These are phyloP conservation scores for Tipula vernalis DNA, from an alignment of 2,888 invertebrate species.

Conservation along the genomic window DNA sequence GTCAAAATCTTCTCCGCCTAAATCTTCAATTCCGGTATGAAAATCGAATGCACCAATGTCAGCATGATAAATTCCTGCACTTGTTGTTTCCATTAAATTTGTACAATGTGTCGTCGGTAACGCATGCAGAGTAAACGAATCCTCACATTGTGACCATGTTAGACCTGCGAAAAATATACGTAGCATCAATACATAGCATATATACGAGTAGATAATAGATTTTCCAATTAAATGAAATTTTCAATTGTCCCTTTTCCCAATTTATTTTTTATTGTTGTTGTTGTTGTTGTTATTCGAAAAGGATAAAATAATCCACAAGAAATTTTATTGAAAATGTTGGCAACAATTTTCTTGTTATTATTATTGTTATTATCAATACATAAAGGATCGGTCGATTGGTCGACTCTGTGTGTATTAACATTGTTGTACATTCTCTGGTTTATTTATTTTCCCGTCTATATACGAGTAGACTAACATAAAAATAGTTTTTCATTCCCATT, in stretches of 20 bases:
- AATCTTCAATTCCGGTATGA: slow-evolving; percentile 36
- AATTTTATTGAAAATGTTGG: not conserved
- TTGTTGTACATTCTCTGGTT: not conserved
- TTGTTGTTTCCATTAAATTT: slow-evolving; percentile 45
- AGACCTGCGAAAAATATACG: slow-evolving; percentile 34
- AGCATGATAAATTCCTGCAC: slow-evolving; percentile 43
- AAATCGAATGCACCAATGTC: slow-evolving; percentile 48
- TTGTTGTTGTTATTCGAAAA: not conserved
- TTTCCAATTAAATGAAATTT: not conserved
- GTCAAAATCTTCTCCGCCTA: slow-evolving; percentile 50
- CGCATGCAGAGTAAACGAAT: slow-evolving; percentile 52
- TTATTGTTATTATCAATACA: not conserved
- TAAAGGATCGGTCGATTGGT: not conserved
- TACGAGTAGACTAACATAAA: not conserved
- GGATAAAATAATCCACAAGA: not conserved
- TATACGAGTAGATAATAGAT: not conserved
- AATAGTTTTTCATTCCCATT: not conserved
- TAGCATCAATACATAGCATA: not conserved
- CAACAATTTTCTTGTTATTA: not conserved
- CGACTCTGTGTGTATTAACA: not conserved
- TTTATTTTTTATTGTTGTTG: not conserved
- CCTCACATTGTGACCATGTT: slow-evolving; percentile 53
- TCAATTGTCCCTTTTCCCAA: not conserved
- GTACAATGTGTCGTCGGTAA: slow-evolving; percentile 51
- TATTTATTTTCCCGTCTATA: not conserved